Conservation (phyloP, 2,888 invertebrate genomes). For the Bellardia pandia region DNA sequence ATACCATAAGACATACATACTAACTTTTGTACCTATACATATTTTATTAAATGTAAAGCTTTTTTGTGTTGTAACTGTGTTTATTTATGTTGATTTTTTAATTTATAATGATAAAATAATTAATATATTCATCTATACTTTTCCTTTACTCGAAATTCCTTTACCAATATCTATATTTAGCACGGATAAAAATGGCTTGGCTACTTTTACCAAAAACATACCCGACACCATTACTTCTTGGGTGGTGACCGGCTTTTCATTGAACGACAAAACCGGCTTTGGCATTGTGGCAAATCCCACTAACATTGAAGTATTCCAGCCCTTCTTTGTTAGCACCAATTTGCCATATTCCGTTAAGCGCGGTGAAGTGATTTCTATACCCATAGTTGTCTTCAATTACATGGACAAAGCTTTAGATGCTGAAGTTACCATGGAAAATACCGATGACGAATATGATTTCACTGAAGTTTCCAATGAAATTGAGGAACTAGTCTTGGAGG, state of each 20-base stretch:
- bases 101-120: not conserved
- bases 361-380: constrained; percentile 95
- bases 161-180: constrained; percentile 71
- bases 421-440: constrained; percentile 93
- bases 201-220: constrained; percentile 85
- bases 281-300: constrained; percentile 89
- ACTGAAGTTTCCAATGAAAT: constrained; percentile 91
- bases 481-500: constrained; percentile 87
- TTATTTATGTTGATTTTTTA: not conserved
- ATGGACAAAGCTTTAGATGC: constrained; percentile 90
- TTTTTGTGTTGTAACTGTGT: constrained; percentile 49
- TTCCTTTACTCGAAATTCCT: not conserved
- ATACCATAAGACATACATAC: constrained; percentile 19
- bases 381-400: constrained; percentile 95
- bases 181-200: constrained; percentile 77
- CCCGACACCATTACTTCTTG: constrained; percentile 94
- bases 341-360: constrained; percentile 94
- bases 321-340: constrained; percentile 93
- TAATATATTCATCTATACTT: constrained; percentile 10
- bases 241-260: constrained; percentile 92
- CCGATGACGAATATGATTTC: constrained; percentile 91
- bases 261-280: constrained; percentile 90
- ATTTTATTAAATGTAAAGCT: not conserved
- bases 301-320: constrained; percentile 90
- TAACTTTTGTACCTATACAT: constrained; percentile 10